Percentiles rank a stretch among this genome's conserved stretches.
Conservation (phyloP, 2,797 vertebrate genomes). For the Mus minutoides region DNA sequence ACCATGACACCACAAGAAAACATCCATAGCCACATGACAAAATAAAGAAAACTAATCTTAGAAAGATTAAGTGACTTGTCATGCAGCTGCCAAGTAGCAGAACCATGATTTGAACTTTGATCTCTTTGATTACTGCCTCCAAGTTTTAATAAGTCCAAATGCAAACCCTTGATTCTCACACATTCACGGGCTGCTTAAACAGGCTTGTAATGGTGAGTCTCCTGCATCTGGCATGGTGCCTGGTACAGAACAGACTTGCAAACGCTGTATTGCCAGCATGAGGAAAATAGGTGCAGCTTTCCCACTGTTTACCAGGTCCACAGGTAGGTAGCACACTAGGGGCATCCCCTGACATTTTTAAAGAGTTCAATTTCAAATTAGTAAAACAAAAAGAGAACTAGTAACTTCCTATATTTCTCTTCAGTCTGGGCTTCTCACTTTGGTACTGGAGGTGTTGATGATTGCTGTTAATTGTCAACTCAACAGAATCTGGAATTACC, state of each 20-base stretch:
- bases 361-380: conserved; percentile 7
- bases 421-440: not conserved
- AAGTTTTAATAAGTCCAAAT: not conserved
- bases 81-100: not conserved
- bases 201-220: not conserved
- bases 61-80: not conserved
- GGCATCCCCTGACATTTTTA: not conserved
- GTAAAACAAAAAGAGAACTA: not conserved
- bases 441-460: not conserved
- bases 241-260: not conserved
- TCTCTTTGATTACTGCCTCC: not conserved
- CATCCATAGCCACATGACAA: not conserved
- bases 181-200: not conserved
- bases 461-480: not conserved
- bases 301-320: not conserved
- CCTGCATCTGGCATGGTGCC: not conserved
- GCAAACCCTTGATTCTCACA: not conserved
- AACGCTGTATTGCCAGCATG: not conserved
- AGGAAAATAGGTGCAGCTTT: not conserved
- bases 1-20: not conserved
- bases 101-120: not conserved
- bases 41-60: not conserved
- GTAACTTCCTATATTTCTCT: not conserved
- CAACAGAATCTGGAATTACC: not conserved
- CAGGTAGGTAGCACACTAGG: not conserved